Conservation (phyloP, 2,113 vertebrate species). For the Tympanuchus pallidicinctus region DNA sequence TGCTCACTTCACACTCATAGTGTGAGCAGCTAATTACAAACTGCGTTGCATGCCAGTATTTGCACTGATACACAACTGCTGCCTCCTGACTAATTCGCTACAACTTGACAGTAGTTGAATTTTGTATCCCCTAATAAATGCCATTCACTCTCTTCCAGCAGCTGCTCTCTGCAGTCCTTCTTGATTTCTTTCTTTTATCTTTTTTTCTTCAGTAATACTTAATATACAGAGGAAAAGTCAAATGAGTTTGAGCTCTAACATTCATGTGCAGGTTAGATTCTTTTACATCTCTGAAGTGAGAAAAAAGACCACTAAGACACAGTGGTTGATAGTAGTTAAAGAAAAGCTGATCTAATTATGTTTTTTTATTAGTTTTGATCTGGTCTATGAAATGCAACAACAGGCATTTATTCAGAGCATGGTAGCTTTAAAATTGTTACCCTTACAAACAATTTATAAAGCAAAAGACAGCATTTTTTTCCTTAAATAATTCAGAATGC, state of each 20-base stretch:
- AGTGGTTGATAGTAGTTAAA: neutral
- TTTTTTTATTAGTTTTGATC: neutral
- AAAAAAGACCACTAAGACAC: neutral
- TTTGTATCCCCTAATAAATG: neutral
- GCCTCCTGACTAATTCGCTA: neutral
- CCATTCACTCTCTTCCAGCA: neutral
- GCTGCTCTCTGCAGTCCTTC: neutral
- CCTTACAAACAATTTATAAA: neutral
- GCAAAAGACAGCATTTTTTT: rapidly evolving
- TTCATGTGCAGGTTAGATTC: neutral
- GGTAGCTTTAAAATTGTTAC: neutral
- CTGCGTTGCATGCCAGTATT: neutral
- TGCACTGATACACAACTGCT: neutral
- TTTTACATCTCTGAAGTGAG: neutral
- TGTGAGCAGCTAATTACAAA: neutral
- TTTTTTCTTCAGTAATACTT: neutral
- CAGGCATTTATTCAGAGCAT: neutral
- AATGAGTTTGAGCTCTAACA: neutral
- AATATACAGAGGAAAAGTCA: neutral
- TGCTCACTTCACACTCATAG: rapidly evolving
- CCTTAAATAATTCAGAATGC: neutral
- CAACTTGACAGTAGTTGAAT: neutral
- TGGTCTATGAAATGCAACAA: neutral
- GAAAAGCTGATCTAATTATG: neutral
- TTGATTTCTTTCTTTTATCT: neutral